Conservation (phyloP, 2,888 invertebrate genomes). For the Agrochola litura region DNA sequence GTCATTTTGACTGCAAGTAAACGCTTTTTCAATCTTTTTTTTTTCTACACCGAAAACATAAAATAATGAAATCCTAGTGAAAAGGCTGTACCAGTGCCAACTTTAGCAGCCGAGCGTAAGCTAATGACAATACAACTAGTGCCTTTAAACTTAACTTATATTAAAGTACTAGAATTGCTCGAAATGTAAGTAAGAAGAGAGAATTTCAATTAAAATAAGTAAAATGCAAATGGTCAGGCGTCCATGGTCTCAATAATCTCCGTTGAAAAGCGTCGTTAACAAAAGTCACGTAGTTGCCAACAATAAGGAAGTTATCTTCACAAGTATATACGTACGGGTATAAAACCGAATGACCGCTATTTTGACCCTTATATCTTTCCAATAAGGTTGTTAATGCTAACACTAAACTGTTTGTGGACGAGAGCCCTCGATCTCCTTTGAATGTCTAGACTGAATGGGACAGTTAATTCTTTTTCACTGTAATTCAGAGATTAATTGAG, state of each 20-base stretch:
- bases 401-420: constrained; percentile 12
- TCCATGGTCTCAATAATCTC: constrained; percentile 43
- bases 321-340: constrained; percentile 56
- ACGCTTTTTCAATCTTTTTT: no score
- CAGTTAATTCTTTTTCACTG: constrained; percentile 54
- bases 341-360: constrained; percentile 24
- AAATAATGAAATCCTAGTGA: not conserved
- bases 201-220: constrained; percentile 53
- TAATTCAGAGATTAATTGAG: constrained; percentile 49
- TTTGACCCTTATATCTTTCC: constrained; percentile 48
- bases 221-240: constrained; percentile 53
- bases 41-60: no score
- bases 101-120: not conserved
- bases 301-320: constrained; percentile 73
- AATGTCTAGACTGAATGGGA: constrained; percentile 73
- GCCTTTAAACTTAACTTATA: constrained; percentile 4
- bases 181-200: constrained; percentile 1
- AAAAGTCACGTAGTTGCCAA: constrained; percentile 75
- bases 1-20: no score
- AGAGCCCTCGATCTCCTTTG: constrained; percentile 56
- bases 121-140: constrained; percentile 18
- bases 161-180: not conserved
- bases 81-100: not conserved
- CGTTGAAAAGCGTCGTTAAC: constrained; percentile 74
- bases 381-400: constrained; percentile 21